These are phyloP conservation scores for Scophthalmus maximus DNA, from an alignment of 2,113 vertebrate genomes.

Conservation along the genomic window DNA sequence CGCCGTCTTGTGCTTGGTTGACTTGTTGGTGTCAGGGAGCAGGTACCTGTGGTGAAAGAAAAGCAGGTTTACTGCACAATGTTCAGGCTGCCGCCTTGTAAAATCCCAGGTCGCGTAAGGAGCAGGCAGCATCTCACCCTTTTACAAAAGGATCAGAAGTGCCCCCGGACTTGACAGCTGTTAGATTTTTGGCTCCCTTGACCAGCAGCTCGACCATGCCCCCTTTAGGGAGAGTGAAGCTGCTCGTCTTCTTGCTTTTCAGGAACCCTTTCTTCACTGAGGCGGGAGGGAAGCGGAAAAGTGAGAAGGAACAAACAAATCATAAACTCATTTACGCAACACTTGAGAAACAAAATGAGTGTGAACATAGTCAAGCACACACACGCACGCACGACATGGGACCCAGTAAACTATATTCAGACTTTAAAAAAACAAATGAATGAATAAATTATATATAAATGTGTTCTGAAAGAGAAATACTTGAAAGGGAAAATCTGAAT, in stretches of 20 bases:
- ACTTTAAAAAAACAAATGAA: no score
- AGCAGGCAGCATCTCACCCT: conserved; percentile 82
- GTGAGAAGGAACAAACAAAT: not conserved
- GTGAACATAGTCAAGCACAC: not conserved
- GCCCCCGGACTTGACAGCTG: conserved; percentile 93
- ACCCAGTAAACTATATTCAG: no score
- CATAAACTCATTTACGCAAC: not conserved
- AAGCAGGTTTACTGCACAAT: not conserved
- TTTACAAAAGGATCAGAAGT: conserved; percentile 97
- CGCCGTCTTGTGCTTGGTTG: conserved; percentile 96
- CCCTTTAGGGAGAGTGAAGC: conserved; percentile 84
- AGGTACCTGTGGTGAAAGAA: conserved; percentile 85
- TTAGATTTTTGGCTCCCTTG: conserved; percentile 97
- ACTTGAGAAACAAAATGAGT: not conserved
- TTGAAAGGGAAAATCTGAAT: no score
- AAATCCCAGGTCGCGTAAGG: no score
- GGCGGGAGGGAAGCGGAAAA: not conserved
- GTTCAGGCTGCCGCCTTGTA: not conserved
- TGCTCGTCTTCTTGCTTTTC: conserved; percentile 87
- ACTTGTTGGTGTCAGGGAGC: conserved; percentile 94
- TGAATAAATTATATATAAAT: no score
- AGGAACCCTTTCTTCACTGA: conserved; percentile 90
- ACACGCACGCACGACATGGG: not conserved
- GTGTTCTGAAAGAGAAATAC: no score
- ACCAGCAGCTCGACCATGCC: conserved; percentile 94